Evolutionary conservation across 2,113 vertebrate species (phyloP), one percentile per base, ranked within the genome.

Genomic region (Fulmarus glacialis): DNA sequence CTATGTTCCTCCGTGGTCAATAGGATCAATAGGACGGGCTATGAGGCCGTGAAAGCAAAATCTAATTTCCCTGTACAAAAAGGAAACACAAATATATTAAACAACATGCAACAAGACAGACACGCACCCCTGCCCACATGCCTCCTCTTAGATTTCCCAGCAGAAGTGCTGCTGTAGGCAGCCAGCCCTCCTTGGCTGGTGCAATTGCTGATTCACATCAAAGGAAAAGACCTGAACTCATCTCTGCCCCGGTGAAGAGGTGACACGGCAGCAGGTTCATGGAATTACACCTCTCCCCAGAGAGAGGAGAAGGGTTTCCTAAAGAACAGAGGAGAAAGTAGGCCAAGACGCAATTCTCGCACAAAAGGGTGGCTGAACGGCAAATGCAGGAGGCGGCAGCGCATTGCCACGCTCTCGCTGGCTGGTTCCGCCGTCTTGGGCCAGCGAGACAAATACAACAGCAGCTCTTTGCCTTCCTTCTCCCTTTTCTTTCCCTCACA

Each of bases 61-160:
- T 93, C 82, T 63, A 62, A 74, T 91, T 87, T 96, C 82, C 98
- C 98, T 98, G 96, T 24, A 80, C 15, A 45, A 78, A 97, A 78
- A 91, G 67, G 91, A 91, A 92, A 75, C 71, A 97, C 55, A 62
- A 83, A 75, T 27, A 21, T 26, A 70, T 96, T 74, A 96, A 95
- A 92, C 11, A 26, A 80, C 45, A 13, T 2, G 15, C 34, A 45
- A 14, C 5, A 26, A 38, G 40, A 26, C 1, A 27, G 32, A 40
- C 29, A 20, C 1, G 2, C 40, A 32, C 14, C 10, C 20, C 45
- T 58, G 59, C 27, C 68, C 3, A 0, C 42, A 29, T 1, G 22
- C 40, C 55, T 40, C 20, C 43, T 34, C 45, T 8, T 3, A 7
- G 34, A 42, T 11, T 9, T 40, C 38, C 74, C 21, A 18, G n/a